A percentile compares a stretch with the other conserved stretches of the same genome.
Evolutionary conservation across 2,113 vertebrate genomes (phyloP).

Genomic region (Syngnathus scovelli): DNA sequence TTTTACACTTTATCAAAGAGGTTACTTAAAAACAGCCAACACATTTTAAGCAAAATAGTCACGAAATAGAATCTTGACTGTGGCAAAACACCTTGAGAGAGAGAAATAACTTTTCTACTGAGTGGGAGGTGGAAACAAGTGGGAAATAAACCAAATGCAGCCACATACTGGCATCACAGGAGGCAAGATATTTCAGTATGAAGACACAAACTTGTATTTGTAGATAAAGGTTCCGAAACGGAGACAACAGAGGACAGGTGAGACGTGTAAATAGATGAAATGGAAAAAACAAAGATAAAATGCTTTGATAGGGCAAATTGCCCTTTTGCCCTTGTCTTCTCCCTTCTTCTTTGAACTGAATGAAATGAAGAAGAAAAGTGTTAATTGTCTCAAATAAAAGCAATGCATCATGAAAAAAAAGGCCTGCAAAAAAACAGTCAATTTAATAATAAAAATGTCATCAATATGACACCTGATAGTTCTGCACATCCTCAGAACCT

Average conservation of each 20-base stretch:
- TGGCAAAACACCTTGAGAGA: no score
- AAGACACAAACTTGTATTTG: conserved; percentile 32
- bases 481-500: conserved; percentile 1
- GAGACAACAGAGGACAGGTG: conserved; percentile 36
- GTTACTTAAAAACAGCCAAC: not conserved
- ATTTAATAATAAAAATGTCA: conserved; percentile 17
- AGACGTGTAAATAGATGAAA: conserved; percentile 34
- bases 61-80: not conserved
- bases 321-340: conserved; percentile 4
- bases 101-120: not conserved
- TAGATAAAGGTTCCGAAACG: conserved; percentile 25
- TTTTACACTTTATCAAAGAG: not conserved
- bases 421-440: conserved; percentile 1
- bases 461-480: conserved; percentile 23
- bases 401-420: conserved; percentile 18
- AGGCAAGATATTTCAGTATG: conserved; percentile 34
- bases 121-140: conserved; percentile 28
- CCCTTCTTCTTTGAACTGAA: conserved; percentile 21
- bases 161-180: conserved; percentile 34
- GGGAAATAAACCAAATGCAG: conserved; percentile 30
- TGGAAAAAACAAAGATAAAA: conserved; percentile 43
- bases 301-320: conserved; percentile 47
- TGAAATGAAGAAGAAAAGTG: conserved; percentile 32
- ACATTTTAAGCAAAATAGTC: not conserved
- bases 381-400: conserved; percentile 46